Percentiles rank a stretch among this genome's conserved stretches.
Evolutionary conservation across 2,797 vertebrate species (phyloP).

Genomic region (Sebastes iracundus): DNA sequence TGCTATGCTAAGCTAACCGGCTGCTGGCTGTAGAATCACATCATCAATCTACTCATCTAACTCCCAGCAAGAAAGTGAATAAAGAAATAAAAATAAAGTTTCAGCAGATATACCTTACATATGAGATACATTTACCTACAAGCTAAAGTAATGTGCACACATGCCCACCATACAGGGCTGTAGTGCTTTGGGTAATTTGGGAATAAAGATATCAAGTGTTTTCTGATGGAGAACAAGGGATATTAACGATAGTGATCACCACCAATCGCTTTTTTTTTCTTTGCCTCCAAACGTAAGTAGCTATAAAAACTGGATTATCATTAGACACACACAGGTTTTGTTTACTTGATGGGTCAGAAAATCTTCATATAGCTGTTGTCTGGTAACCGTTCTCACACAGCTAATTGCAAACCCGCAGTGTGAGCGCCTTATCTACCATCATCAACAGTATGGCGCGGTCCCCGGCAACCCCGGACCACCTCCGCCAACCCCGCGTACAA

Average conservation of each 20-base stretch:
- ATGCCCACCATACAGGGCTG: not conserved
- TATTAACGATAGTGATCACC: not conserved
- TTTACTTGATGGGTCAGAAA: constrained; percentile 72
- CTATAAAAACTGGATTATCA: constrained; percentile 49
- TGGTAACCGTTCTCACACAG: constrained; percentile 42
- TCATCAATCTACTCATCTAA: not conserved
- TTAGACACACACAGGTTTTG: constrained; percentile 67
- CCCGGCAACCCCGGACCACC: constrained; percentile 54
- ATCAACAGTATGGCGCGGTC: constrained; percentile 38
- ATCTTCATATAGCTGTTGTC: constrained; percentile 20
- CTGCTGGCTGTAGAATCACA: not conserved
- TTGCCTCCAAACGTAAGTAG: constrained; percentile 13
- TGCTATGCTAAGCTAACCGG: not conserved
- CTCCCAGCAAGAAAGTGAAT: not conserved
- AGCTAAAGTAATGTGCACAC: not conserved
- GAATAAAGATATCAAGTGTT: not conserved
- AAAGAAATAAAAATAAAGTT: not conserved
- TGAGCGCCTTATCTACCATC: constrained; percentile 44
- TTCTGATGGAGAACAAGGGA: not conserved
- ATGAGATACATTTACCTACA: not conserved
- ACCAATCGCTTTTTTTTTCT: not conserved
- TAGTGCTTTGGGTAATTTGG: not conserved
- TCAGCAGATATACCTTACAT: not conserved
- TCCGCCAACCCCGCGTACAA: constrained; percentile 30
- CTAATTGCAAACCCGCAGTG: constrained; percentile 55